A percentile compares a stretch with the other conserved stretches of the same genome.
Conservation (phyloP, 2,888 invertebrate genomes). For the Hypomecis punctinalis region DNA sequence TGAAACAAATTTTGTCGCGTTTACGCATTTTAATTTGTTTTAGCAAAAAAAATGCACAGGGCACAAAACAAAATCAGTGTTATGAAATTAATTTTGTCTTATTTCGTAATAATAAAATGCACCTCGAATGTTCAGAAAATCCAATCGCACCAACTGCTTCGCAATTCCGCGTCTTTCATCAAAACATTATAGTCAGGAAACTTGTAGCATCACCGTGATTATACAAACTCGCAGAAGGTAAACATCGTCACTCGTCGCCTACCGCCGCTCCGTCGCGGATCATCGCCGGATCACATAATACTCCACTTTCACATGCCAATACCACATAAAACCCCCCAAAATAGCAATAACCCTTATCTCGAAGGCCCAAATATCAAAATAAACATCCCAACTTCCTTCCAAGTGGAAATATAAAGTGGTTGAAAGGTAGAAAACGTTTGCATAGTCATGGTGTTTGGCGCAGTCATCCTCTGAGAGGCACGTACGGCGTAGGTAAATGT, state of each 20-base stretch:
- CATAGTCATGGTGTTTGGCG: conserved; percentile 42
- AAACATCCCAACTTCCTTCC: neutral
- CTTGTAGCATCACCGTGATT: conserved; percentile 22
- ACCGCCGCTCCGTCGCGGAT: conserved; percentile 33
- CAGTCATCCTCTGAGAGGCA: conserved; percentile 28
- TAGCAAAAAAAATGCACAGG: too few species aligned
- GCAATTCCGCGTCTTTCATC: conserved; percentile 2
- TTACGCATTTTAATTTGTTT: too few species aligned
- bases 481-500: conserved; percentile 31
- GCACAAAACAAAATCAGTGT: too few species aligned
- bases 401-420: conserved; percentile 18
- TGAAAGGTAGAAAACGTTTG: conserved; percentile 13
- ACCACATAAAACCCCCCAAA: neutral
- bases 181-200: neutral
- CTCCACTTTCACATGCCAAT: conserved; percentile 1
- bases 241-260: conserved; percentile 29
- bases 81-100: too few species aligned
- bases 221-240: conserved; percentile 33
- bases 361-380: neutral
- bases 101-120: too few species aligned
- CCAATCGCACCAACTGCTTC: too few species aligned
- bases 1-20: too few species aligned
- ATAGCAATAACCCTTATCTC: conserved; percentile 7
- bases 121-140: neutral
- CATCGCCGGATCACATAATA: conserved; percentile 33